These are phyloP conservation scores for Pogona vitticeps DNA, from an alignment of 2,113 vertebrate genomes.

Conservation along the genomic window DNA sequence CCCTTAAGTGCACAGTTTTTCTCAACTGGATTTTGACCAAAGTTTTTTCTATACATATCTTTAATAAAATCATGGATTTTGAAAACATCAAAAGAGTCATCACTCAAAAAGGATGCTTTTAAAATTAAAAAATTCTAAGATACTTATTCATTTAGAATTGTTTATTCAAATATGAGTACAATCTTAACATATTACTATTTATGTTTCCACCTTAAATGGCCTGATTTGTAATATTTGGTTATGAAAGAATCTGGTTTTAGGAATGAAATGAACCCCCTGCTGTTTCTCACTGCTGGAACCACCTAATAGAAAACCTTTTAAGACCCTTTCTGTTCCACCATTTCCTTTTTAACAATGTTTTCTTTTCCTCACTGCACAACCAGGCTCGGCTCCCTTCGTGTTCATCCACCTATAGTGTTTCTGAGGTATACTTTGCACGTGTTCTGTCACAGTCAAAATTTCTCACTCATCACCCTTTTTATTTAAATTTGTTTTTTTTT, in stretches of 20 bases:
- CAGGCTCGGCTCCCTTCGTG: conserved; percentile 99
- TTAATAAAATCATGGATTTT: not conserved
- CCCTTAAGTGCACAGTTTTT: too few relatives aligned
- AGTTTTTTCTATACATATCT: not conserved
- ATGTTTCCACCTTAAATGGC: conserved; percentile 67
- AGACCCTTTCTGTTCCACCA: conserved; percentile 75
- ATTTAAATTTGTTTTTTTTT: conserved; percentile 64
- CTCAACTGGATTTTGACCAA: too few relatives aligned
- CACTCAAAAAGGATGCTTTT: not conserved
- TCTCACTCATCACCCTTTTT: conserved; percentile 74
- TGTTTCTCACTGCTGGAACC: conserved; percentile 77
- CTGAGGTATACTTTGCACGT: conserved; percentile 98
- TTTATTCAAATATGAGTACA: conserved; percentile 29
- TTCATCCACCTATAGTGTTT: conserved; percentile 99
- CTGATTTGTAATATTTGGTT: conserved; percentile 55
- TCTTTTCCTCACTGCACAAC: conserved; percentile 89
- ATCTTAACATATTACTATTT: conserved; percentile 43
- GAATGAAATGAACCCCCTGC: conserved; percentile 68
- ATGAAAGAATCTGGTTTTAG: conserved; percentile 64
- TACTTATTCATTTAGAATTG: conserved; percentile 35
- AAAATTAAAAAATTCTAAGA: not conserved
- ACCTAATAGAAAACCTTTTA: conserved; percentile 74
- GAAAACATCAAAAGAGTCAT: not conserved
- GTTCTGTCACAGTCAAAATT: conserved; percentile 79
- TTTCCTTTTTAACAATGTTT: conserved; percentile 86